Conservation (phyloP, 2,888 invertebrate species). For the Hirtodrosophila cameraria region DNA sequence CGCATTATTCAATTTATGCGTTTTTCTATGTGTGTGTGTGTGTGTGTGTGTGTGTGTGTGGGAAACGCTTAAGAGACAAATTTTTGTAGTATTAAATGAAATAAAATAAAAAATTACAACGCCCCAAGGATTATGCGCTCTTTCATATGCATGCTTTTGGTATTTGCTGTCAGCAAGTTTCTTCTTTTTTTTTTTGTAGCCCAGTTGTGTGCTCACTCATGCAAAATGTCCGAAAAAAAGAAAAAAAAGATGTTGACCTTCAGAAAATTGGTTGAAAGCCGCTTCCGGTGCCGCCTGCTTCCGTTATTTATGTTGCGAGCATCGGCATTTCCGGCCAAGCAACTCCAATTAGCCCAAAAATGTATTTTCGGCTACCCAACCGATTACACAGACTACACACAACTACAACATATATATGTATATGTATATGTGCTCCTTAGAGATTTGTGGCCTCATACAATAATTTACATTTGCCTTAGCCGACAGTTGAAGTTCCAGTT, state of each 20-base stretch:
- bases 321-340: constrained; percentile 54
- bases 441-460: constrained; percentile 59
- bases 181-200: constrained; percentile 11
- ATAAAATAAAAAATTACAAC: constrained; percentile 15
- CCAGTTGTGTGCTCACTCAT: constrained; percentile 47
- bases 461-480: constrained; percentile 49
- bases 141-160: too few species aligned
- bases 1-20: constrained; percentile 34
- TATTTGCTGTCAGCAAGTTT: too few species aligned
- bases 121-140: constrained; percentile 56
- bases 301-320: constrained; percentile 21
- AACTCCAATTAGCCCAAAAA: constrained; percentile 76
- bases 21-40: neutral
- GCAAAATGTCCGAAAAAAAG: constrained; percentile 48
- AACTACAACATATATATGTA: constrained; percentile 51
- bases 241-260: constrained; percentile 42
- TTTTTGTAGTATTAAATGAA: constrained; percentile 44
- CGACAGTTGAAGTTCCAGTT: neutral
- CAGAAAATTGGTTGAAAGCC: constrained; percentile 6
- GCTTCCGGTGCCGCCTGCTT: neutral
- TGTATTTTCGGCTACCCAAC: constrained; percentile 78
- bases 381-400: constrained; percentile 52
- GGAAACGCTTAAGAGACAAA: constrained; percentile 55
- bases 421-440: too few species aligned
- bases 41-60: constrained; percentile 20